Base-by-base conservation (phyloP, 2,888 invertebrate species). In the Drosophila anomelani region DNA sequence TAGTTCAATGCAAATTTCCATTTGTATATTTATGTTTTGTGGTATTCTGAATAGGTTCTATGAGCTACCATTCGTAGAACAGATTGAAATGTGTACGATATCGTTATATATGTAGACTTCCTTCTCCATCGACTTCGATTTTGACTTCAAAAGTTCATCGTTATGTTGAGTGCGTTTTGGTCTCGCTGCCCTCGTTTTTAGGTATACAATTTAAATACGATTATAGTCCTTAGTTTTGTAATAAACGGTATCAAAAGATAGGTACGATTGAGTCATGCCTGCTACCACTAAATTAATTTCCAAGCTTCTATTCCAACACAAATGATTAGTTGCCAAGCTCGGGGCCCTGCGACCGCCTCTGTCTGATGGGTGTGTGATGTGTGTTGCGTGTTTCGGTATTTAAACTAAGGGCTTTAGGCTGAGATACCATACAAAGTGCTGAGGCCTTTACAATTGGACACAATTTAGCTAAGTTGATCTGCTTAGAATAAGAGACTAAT, bases 221-320 rank as follows among this genome's bases (percentile, higher is more conserved):
- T 88, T 90, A 89, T 88, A 88, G 90, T 90, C 90, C 84, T 85
- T 88, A 83, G 89, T 81, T 88, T 88, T 90, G 89, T 90, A 90
- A 88, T 88, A 86, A 88, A 85, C 88, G 84, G 88, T 90, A 88
- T 88, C 88, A 88, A 88, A 88, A 88, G 88, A 88, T 88, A 88
- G 88, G 88, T 88, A 88, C 88, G 90, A 83, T 88, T 85, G 84
- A 90, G 83, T 88, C 77, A 81, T 88, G 76, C 80, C 85, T 67
- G 74, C 87, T 77, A 85, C 87, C 88, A 88, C 87, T 88, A 79
- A 88, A 81, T 64, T 44, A 61, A 54, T 70, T 63, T 55, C 43
- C 70, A 76, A 75, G 60, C 75, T 46, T 74, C 66, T 74, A 75
- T 56, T 71, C 56, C 69, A 73, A 73, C 75, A 68, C 47, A 73